A percentile compares a stretch with the other conserved stretches of the same genome.
Evolutionary conservation across 2,888 invertebrate species (phyloP).

Genomic region (Noctua pronuba): DNA sequence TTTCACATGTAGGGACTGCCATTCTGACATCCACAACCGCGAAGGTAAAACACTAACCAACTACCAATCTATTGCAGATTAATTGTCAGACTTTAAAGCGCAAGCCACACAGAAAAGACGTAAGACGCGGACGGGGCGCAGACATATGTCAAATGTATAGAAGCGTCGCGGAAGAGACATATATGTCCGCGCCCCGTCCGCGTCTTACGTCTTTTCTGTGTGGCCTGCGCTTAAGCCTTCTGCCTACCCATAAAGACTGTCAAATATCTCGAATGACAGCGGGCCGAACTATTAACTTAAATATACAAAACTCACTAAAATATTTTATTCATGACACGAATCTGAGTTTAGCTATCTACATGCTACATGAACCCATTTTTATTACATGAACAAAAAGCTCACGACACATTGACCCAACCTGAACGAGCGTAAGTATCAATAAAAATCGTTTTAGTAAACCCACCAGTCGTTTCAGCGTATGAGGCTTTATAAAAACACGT

Average conservation of each 20-base stretch:
- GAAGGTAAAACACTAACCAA: background rate
- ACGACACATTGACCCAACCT: constrained; percentile 7
- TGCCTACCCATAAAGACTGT: background rate
- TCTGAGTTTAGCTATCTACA: background rate
- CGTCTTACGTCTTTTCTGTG: no score
- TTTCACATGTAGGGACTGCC: background rate
- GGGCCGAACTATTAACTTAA: background rate
- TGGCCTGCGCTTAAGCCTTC: background rate
- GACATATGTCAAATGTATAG: no score
- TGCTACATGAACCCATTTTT: background rate
- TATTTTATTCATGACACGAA: background rate
- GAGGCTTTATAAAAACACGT: constrained; percentile 34
- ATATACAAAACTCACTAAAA: background rate
- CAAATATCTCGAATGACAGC: background rate
- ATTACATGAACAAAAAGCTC: constrained; percentile 5
- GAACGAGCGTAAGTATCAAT: constrained; percentile 23
- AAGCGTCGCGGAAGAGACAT: no score
- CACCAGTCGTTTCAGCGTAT: constrained; percentile 21
- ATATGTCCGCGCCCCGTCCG: no score
- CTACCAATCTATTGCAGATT: background rate
- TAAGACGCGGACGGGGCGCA: no score
- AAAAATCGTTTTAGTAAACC: constrained; percentile 36
- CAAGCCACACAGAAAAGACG: no score
- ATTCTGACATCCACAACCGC: background rate
- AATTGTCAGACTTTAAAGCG: background rate